Conservation (phyloP, 2,113 vertebrate species). For the Paramormyrops kingsleyae region DNA sequence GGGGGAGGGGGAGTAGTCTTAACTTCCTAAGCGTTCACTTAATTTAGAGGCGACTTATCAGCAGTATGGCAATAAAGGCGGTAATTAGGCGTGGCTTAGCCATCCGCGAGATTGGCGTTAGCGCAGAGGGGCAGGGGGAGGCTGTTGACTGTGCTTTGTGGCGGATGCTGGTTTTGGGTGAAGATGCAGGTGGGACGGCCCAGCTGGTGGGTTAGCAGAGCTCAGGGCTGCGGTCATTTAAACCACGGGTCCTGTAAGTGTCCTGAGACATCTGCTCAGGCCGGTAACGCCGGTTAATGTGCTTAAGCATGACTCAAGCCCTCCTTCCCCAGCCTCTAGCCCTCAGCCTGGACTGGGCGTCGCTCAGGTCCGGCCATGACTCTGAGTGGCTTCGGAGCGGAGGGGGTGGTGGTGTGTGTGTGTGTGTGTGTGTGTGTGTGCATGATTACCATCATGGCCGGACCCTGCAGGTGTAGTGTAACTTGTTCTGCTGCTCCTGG, state of each 20-base stretch:
- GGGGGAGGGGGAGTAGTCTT: neutral
- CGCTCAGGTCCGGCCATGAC: conserved; percentile 50
- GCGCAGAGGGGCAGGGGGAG: neutral
- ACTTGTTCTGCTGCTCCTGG: neutral
- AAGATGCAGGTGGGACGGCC: neutral
- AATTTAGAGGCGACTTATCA: neutral
- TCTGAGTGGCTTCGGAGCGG: neutral
- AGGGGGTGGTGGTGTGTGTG: neutral
- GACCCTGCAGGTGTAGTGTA: neutral
- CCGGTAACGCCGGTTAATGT: neutral
- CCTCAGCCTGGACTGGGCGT: conserved; percentile 50
- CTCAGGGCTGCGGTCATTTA: neutral
- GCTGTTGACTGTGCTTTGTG: neutral
- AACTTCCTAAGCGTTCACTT: neutral
- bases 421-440: neutral
- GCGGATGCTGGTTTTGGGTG: neutral
- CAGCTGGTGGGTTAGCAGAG: neutral
- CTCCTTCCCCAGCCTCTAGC: conserved; percentile 24
- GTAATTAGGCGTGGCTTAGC: neutral
- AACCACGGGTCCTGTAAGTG: neutral
- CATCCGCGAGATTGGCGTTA: neutral
- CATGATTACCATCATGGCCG: neutral
- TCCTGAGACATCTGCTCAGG: neutral
- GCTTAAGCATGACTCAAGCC: neutral
- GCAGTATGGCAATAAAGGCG: neutral